Base-by-base conservation (phyloP, 2,888 invertebrate genomes). In the Apotomis capreana region DNA sequence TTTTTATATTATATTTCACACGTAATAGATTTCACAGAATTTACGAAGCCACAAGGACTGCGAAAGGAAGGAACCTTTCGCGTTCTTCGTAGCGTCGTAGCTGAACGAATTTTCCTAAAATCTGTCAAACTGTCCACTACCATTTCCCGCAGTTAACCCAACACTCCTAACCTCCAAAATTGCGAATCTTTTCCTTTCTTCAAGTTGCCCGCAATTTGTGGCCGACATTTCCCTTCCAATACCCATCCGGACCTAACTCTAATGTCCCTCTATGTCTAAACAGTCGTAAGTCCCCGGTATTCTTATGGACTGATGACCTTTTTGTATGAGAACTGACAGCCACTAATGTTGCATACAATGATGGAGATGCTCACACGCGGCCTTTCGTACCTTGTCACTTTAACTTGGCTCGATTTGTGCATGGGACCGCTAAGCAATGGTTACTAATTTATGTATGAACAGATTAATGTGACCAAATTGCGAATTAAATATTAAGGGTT, bases 111-210 rank as follows among this genome's bases (percentile, higher is more conserved):
- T 40, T 40, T 2, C 40, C 49, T 49, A 10, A 49, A 10, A 49
- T 49, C 49, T 9, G 49, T 49, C 37, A 58, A 37, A 12, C 52
- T 52, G 10, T 4, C n/a, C 37, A 15, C 40, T 63, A 37, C 9
- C 52, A 63, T 63, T 63, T 63, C 63, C 63, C 51, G 63, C 10
- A 9, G 49, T 49, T 15, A 40, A 15, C 52, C 63, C 52, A 63
- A 63, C 63, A 15, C 59, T 63, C 26, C 51, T 52, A 52, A 5
- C 57, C 62, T 37, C 62, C 52, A 51, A 37, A 63, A 63, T 54
- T 63, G 15, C 52, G 52, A 61, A 54, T 54, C 63, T 63, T 63
- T 63, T 52, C 63, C 52, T 40, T 63, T 36, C 58, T 36, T 36
- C 37, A 10, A 49, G 52, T 63, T 15, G 37, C 3, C 63, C 51